Base-by-base conservation (phyloP, 2,113 vertebrate genomes). In the Ibidorhyncha struthersii region DNA sequence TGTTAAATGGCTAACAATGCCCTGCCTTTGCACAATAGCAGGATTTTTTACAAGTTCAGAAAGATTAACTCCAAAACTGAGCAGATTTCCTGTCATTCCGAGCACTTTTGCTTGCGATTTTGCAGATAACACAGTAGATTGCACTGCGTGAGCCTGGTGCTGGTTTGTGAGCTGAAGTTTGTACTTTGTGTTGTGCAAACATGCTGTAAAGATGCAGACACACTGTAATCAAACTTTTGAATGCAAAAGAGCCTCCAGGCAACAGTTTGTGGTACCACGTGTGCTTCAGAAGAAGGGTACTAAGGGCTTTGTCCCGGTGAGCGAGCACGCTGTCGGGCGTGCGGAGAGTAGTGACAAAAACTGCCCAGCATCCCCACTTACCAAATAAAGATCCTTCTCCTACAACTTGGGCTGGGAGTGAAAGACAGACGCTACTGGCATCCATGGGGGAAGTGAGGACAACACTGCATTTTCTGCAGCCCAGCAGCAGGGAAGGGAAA, bases 281-380 rank as follows among this genome's bases (percentile, higher is more conserved):
- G 10, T 34, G 25, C 21, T 80, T 74, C 36, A 50, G 27, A 69
- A 29, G 50, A 71, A 55, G 20, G 8, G 4, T 62, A 19, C 10
- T 38, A 32, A 45, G 27, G 20, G 20, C 14, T 67, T 14, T 45
- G 26, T 55, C 12, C 32, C 22, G 3, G 4, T 0, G 1, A n/a
- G 29, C 0, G 1, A 77, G 22, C 25, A 41, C 22, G 52, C 11
- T 63, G 22, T 41, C 4, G 0, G 23, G 27, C 40, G 69, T 0
- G 2, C 2, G 0, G 10, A 52, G 49, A 38, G 14, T 14, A 58
- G 23, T 41, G 40, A 59, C 36, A 70, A 55, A 84, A 88, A 20
- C 25, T 61, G 25, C 32, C 36, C 67, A 66, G 38, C 18, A 55
- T 43, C 19, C 22, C 23, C 43, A n/a, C 29, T 36, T 58, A 7